These are phyloP conservation scores for Tapirus terrestris DNA, from an alignment of 2,113 vertebrate genomes.

Conservation along the genomic window DNA sequence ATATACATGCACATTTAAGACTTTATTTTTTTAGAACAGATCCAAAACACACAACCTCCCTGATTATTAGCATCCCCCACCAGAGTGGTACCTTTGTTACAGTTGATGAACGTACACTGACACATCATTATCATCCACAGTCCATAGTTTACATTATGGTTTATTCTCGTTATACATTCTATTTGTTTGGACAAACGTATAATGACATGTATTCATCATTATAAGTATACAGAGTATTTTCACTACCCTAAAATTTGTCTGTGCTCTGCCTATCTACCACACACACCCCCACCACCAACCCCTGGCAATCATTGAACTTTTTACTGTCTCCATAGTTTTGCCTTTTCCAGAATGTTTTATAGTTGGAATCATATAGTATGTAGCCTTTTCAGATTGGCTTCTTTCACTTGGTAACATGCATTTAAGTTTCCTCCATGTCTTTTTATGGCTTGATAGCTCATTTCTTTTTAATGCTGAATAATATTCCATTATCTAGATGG, in stretches of 20 bases:
- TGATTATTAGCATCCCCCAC: neutral
- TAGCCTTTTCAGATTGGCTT: neutral
- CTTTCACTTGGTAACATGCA: neutral
- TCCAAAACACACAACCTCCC: neutral
- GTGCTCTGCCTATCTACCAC: neutral
- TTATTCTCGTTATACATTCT: neutral
- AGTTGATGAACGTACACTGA: neutral
- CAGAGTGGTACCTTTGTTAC: neutral
- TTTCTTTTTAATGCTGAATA: neutral
- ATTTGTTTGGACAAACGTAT: neutral
- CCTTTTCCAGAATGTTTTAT: neutral
- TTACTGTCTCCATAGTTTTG: neutral
- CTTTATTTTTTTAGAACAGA: neutral
- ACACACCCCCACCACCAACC: no score
- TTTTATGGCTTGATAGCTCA: neutral
- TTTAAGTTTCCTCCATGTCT: neutral
- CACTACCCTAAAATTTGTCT: neutral
- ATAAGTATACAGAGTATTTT: neutral
- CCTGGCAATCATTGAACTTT: neutral
- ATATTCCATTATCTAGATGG: neutral
- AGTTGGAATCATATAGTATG: neutral
- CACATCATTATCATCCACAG: neutral
- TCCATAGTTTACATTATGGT: neutral
- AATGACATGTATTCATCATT: neutral
- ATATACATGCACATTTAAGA: neutral